phyloP scores from a whole-genome alignment of 2,888 invertebrate species.

The Nephrotoma flavescens region DNA sequence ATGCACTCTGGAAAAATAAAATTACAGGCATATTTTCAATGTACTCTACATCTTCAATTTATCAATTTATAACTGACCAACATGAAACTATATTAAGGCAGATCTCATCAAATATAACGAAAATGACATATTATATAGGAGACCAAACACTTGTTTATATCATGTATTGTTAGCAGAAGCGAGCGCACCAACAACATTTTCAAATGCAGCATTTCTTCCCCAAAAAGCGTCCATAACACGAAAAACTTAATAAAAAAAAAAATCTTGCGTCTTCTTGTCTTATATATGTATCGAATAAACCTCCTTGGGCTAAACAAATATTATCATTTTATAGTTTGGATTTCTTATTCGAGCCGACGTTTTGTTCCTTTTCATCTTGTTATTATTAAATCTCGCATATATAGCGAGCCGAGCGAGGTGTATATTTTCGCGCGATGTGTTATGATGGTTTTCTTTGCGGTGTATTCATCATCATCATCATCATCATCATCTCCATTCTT shows the following conservation, averaged over 20 bases:
- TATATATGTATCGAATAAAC: neutral
- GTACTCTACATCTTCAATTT: neutral
- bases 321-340: neutral
- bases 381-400: neutral
- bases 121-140: neutral
- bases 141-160: neutral
- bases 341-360: neutral
- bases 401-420: neutral
- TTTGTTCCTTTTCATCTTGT: neutral
- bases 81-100: neutral
- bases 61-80: neutral
- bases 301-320: neutral
- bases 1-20: too few species aligned
- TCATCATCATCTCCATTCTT: neutral
- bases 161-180: neutral
- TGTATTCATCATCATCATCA: neutral
- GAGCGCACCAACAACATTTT: neutral
- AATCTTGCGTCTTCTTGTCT: neutral
- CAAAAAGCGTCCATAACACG: neutral
- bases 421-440: neutral
- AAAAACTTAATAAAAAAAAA: neutral
- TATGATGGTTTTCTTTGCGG: neutral
- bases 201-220: neutral
- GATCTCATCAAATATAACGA: neutral
- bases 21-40: neutral